Conservation (phyloP, 2,113 vertebrate genomes). For the Eurystomus gularis region DNA sequence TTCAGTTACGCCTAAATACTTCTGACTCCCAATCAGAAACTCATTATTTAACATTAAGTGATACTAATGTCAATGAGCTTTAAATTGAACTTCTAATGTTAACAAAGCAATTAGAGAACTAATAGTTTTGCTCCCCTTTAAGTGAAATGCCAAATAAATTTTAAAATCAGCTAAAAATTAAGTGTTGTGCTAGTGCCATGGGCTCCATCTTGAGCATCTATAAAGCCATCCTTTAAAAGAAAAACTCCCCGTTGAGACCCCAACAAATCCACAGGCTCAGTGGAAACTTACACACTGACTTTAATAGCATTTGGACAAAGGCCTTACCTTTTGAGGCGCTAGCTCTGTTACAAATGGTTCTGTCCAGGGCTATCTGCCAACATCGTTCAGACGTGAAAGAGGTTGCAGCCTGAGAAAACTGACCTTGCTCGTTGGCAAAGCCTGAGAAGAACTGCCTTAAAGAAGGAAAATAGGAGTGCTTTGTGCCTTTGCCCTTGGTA, state of each 20-base stretch:
- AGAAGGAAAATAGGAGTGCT: background rate
- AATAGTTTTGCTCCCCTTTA: background rate
- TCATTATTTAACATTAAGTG: background rate
- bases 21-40: background rate
- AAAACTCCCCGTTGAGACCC: background rate
- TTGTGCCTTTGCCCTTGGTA: background rate
- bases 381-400: background rate
- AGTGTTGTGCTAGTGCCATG: background rate
- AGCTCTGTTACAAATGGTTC: background rate
- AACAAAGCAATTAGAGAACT: background rate
- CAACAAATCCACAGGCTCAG: background rate
- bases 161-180: too few relatives aligned
- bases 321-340: background rate
- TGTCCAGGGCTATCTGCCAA: background rate
- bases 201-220: background rate
- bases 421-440: background rate
- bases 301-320: background rate
- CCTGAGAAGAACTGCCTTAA: background rate
- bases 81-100: background rate
- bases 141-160: background rate
- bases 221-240: background rate
- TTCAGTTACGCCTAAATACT: background rate
- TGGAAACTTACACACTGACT: background rate
- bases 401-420: background rate
- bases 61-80: conserved; percentile 8